Conservation (phyloP, 2,888 invertebrate genomes). For the Habrosyne pyritoides region DNA sequence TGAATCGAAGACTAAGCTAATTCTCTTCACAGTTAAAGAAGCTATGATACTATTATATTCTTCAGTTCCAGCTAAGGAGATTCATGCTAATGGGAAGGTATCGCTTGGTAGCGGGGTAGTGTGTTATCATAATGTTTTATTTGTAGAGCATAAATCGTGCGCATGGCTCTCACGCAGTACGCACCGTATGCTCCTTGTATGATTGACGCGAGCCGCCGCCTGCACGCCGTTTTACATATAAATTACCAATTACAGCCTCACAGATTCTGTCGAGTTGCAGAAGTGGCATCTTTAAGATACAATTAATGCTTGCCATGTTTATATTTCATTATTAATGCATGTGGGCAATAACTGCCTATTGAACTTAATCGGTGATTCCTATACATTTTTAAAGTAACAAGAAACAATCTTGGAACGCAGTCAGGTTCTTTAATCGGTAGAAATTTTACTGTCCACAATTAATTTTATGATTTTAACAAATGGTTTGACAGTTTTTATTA, state of each 20-base stretch:
- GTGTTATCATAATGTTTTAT: conserved; percentile 33
- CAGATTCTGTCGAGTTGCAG: conserved; percentile 39
- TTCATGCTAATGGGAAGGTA: not conserved
- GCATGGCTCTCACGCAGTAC: conserved; percentile 23
- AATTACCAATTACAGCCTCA: conserved; percentile 69
- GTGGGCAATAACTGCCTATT: not conserved
- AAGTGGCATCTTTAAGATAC: conserved; percentile 42
- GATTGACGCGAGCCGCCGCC: conserved; percentile 65
- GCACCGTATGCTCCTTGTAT: conserved; percentile 30
- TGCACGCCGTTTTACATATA: conserved; percentile 76
- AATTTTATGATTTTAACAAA: too few species aligned
- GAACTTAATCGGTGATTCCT: not conserved
- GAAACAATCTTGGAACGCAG: not conserved
- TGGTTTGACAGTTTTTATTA: too few species aligned
- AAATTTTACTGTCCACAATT: too few species aligned
- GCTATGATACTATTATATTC: not conserved
- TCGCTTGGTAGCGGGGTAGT: conserved; percentile 9
- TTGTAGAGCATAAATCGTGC: conserved; percentile 36
- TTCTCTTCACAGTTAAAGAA: not conserved
- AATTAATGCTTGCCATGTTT: not conserved
- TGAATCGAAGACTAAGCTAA: too few species aligned
- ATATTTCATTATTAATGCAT: too few species aligned
- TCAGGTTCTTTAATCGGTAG: not conserved
- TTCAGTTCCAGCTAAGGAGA: not conserved
- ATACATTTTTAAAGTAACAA: not conserved